A percentile compares a stretch with the other conserved stretches of the same genome.
Evolutionary conservation across 30 jellyfish, hydroid and myxozoan genomes (phyloP).

Genomic region (Mastigias papua): DNA sequence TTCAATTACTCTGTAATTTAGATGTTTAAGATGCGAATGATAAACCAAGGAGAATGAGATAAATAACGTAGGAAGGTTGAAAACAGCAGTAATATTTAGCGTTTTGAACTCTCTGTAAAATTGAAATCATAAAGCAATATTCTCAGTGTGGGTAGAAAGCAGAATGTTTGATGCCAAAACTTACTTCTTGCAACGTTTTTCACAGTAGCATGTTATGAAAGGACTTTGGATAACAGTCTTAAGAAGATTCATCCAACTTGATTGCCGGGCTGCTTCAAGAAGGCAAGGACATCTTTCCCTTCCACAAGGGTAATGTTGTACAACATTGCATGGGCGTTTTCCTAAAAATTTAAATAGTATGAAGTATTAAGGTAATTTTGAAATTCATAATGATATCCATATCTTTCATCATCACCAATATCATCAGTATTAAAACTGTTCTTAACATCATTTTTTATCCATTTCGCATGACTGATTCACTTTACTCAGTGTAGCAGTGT

Average conservation of each 20-base stretch:
- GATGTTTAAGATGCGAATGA: background rate
- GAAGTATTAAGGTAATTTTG: background rate
- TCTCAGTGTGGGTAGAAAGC: background rate
- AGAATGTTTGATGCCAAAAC: background rate
- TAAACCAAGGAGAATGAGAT: background rate
- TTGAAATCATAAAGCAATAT: no score
- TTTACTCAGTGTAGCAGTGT: no score
- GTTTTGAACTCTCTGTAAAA: no score
- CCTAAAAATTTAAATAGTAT: background rate
- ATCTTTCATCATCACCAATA: background rate
- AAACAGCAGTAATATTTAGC: background rate
- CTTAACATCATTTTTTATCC: no score
- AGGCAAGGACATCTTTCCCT: slow-evolving; percentile 7
- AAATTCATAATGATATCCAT: background rate
- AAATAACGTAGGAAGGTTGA: background rate
- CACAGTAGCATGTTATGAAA: slow-evolving; percentile 9
- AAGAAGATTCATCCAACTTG: background rate
- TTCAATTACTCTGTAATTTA: slow-evolving; percentile 19
- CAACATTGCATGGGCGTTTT: background rate
- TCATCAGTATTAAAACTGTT: background rate
- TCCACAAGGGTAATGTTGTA: background rate
- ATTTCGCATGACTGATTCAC: no score
- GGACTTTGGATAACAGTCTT: background rate
- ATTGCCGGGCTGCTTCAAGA: background rate
- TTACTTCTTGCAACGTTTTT: background rate